Evolutionary conservation across 2,797 vertebrate species (phyloP), one percentile per base, ranked within the genome.

Genomic region (Bovichtus variegatus): DNA sequence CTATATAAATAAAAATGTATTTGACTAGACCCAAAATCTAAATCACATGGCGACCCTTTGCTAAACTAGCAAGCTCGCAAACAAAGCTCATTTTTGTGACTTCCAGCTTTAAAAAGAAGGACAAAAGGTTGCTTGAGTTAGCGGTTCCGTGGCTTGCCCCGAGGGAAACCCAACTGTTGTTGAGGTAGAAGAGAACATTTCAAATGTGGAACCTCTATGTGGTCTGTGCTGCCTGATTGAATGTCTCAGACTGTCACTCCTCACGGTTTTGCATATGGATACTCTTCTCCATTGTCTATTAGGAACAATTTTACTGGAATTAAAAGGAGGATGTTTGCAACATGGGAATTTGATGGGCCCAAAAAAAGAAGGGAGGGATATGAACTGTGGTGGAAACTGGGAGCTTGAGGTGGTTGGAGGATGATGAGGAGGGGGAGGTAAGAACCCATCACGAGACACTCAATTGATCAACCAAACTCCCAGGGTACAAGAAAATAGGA

Each of bases 391-490:
- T 50, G 60, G 85, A 78, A 85, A 79, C 10, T 71, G 78, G 51
- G 73, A 81, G 54, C 54, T 11, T 55, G 72, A 74, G 61, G 58
- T 34, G 50, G 68, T 29, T 58, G 43, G 19, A 67, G 34, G 67
- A 78, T 38, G 76, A 82, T 16, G 62, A 79, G 11, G 27, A 41
- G 60, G 54, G 74, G 66, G 75, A 72, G 78, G 78, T 25, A 61
- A 80, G 64, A 74, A 71, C 78, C 86, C 82, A 77, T 88, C 90
- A 75, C 58, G 55, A 76, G 81, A 85, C 87, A 86, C 75, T 80
- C 76, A 51, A 87, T 91, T 83, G 84, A 88, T 91, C 81, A 91
- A 72, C 70, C n/a, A 49, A 80, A 91, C 84, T 89, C 76, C 80
- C 67, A 74, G 64, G 16, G 73, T 49, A 60, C n/a, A 41, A 47